phyloP scores from a whole-genome alignment of 2,113 vertebrate genomes.

The Halcyon senegalensis region DNA sequence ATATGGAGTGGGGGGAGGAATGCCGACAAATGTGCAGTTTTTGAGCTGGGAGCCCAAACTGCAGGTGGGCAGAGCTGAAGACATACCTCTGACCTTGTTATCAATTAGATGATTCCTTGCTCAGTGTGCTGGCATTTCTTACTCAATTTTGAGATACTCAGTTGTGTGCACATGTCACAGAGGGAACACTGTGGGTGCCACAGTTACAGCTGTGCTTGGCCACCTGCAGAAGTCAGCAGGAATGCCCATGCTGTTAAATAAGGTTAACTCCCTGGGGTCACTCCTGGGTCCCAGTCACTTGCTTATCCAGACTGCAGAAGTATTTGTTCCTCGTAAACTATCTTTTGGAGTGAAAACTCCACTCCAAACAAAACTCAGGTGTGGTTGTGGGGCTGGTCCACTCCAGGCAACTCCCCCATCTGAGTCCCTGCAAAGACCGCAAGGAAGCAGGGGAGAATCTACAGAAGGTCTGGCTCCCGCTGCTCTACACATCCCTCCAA shows the following conservation, averaged over 20 bases:
- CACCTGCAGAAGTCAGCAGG: neutral
- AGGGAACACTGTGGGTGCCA: neutral
- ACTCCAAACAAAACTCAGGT: neutral
- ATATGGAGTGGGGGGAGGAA: neutral
- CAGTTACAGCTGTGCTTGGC: neutral
- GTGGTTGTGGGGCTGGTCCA: neutral
- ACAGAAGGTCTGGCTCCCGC: accelerated
- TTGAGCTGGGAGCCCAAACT: neutral
- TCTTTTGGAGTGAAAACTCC: neutral
- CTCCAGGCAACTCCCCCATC: neutral
- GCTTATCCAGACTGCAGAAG: neutral
- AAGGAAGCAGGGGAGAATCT: neutral
- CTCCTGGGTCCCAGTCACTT: neutral
- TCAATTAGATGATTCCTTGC: neutral
- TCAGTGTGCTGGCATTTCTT: neutral
- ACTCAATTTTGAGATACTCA: neutral
- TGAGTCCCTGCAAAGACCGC: neutral
- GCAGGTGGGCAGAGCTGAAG: neutral
- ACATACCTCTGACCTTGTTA: neutral
- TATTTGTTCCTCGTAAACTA: neutral
- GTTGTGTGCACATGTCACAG: neutral
- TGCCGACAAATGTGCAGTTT: accelerated
- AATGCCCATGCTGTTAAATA: neutral
- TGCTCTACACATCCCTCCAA: neutral
- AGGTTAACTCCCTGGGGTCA: neutral